Evolutionary conservation across 2,113 vertebrate species (phyloP).

Genomic region (Cyphomyrus plagiostoma): DNA sequence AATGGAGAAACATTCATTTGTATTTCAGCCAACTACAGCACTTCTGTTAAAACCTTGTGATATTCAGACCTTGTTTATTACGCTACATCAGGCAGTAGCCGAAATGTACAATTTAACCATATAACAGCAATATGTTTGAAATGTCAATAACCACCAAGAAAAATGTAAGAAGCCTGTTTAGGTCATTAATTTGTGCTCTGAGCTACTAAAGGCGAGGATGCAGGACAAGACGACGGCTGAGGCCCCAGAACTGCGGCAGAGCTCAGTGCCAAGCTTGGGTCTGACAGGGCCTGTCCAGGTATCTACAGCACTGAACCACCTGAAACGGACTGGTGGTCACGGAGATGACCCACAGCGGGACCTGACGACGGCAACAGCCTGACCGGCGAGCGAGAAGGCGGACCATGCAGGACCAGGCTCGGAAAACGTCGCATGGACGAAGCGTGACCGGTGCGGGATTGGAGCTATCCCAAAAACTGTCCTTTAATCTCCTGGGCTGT

Average conservation of each 20-base stretch:
- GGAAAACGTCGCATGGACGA: neutral
- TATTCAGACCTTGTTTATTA: neutral
- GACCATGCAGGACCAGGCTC: neutral
- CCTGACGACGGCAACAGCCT: neutral
- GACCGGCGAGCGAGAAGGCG: neutral
- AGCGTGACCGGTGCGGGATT: neutral
- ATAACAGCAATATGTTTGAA: neutral
- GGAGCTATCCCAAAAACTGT: neutral
- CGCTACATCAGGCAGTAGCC: neutral
- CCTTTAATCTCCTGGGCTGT: neutral
- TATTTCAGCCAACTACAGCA: conserved; percentile 9
- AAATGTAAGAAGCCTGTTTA: neutral
- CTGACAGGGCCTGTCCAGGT: neutral
- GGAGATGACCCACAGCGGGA: neutral
- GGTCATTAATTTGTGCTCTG: neutral
- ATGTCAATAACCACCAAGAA: neutral
- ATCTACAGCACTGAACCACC: neutral
- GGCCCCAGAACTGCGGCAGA: neutral
- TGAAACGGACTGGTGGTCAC: neutral
- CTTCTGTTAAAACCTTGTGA: neutral
- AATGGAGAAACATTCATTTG: conserved; percentile 16
- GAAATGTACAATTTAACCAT: neutral
- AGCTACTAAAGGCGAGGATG: neutral
- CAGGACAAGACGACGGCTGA: neutral
- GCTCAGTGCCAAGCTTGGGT: neutral